A percentile compares a stretch with the other conserved stretches of the same genome.
Evolutionary conservation across 2,888 invertebrate species (phyloP).

Genomic region (Leptinotarsa tumamoca): DNA sequence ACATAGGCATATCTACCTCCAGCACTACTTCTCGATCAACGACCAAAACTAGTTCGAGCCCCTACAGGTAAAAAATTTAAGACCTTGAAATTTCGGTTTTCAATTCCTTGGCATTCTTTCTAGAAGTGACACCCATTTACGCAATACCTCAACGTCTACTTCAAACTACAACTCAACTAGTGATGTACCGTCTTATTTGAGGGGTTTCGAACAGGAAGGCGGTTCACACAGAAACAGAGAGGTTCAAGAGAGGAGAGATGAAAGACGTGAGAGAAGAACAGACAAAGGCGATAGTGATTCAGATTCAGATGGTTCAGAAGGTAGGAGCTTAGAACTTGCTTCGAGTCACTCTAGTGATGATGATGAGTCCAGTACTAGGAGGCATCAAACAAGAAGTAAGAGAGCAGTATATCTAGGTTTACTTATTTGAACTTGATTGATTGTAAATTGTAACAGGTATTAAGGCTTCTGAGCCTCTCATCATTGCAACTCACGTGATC

Average conservation of each 20-base stretch:
- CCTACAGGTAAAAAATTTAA: conserved; percentile 75
- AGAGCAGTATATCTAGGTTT: too few species aligned
- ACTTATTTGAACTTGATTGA: too few species aligned
- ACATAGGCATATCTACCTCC: conserved; percentile 93
- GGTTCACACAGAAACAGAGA: conserved; percentile 70
- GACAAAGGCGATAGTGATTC: conserved; percentile 72
- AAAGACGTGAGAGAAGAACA: conserved; percentile 57
- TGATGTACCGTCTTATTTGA: conserved; percentile 79
- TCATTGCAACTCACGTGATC: too few species aligned
- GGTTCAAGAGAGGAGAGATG: conserved; percentile 61
- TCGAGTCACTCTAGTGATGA: conserved; percentile 97
- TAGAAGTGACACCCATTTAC: conserved; percentile 84
- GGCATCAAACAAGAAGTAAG: conserved; percentile 54
- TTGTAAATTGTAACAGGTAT: too few species aligned
- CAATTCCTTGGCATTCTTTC: conserved; percentile 50
- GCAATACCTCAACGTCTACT: conserved; percentile 87
- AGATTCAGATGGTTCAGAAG: conserved; percentile 83
- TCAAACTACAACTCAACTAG: conserved; percentile 88
- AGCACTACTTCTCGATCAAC: conserved; percentile 95
- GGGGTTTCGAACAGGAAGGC: conserved; percentile 74
- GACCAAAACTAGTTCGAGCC: conserved; percentile 93
- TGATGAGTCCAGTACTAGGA: conserved; percentile 73
- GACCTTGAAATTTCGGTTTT: not conserved
- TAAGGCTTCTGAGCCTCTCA: too few species aligned
- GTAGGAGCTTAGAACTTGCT: conserved; percentile 88